These are phyloP conservation scores for Amia ocellicauda DNA, from an alignment of 2,113 vertebrate genomes.

Conservation along the genomic window DNA sequence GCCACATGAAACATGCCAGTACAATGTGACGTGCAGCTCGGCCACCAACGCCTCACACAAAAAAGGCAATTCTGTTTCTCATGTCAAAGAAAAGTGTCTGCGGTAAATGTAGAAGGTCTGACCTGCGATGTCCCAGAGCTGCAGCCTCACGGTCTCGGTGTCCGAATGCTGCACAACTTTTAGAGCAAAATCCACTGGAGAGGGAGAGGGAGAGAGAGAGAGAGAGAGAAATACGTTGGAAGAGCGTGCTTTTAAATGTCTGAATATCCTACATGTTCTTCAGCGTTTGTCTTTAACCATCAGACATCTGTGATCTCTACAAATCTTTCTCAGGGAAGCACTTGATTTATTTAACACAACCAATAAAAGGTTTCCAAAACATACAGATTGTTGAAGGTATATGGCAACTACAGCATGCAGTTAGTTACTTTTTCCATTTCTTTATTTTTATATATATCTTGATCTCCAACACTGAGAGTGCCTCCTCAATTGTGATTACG, in stretches of 20 bases:
- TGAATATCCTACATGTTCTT: no score
- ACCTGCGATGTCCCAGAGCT: slow-evolving; percentile 91
- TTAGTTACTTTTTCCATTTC: no score
- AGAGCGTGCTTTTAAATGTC: no score
- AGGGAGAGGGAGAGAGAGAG: not conserved
- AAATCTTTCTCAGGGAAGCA: not conserved
- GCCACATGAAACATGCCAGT: not conserved
- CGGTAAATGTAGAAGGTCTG: slow-evolving; percentile 21
- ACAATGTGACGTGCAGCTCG: not conserved
- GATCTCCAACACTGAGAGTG: no score
- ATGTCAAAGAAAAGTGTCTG: no score
- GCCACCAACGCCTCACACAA: not conserved
- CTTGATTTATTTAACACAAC: not conserved
- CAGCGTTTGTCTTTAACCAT: no score
- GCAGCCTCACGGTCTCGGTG: slow-evolving; percentile 74
- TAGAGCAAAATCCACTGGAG: slow-evolving; percentile 80
- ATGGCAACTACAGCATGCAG: no score
- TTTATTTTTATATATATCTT: no score
- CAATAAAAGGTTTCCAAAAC: not conserved
- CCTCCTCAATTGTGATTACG: no score
- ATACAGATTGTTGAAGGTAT: no score
- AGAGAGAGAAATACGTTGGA: not conserved
- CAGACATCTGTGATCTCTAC: no score
- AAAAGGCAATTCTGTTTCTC: not conserved
- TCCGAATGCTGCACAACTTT: slow-evolving; percentile 84